Evolutionary conservation across 2,888 invertebrate species (phyloP), one percentile per base, ranked within the genome.

Genomic region (Cataglyphis cursor): DNA sequence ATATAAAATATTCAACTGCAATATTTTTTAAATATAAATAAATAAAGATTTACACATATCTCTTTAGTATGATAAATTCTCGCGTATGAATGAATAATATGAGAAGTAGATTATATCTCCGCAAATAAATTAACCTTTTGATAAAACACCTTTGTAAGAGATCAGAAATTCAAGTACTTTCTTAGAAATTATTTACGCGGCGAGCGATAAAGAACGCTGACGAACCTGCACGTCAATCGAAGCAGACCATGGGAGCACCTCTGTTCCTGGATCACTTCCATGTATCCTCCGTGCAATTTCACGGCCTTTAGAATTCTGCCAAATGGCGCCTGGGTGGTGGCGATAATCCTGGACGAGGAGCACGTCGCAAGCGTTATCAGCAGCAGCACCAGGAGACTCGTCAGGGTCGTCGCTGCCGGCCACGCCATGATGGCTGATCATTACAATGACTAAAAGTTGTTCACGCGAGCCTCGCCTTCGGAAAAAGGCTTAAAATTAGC

Each of bases 251-350:
- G 91, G 28, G 94, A 94, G 82, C 95, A 95, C 10, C 91, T 91
- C 3, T 92, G 92, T 76, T 95, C 94, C 64, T 94, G 90, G 12
- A 95, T 90, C 59, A 94, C 88, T 80, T 95, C 95, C 93, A 95
- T 94, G 75, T 91, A 92, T 12, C 91, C 88, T 3, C 92, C 90
- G 10, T 90, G 89, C 4, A 94, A 84, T 65, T 85, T 87, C 24
- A 93, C 89, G 12, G 90, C 91, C 21, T 88, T 91, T 57, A 92
- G 85, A 18, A 90, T 90, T 41, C 91, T 88, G 24, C 83, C 82
- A 72, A 90, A 88, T 15, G 91, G 87, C 3, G 90, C 57, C 31
- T 83, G 89, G 44, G 86, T 87, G 59, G 84, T 82, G 51, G 48
- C 75, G 35, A 65, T 28, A n/a, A 51, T 82, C 72, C 75, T 85